Percentiles rank a stretch among this genome's conserved stretches.
phyloP scores from a whole-genome alignment of 2,888 invertebrate species.

The Lochmaea capreae region DNA sequence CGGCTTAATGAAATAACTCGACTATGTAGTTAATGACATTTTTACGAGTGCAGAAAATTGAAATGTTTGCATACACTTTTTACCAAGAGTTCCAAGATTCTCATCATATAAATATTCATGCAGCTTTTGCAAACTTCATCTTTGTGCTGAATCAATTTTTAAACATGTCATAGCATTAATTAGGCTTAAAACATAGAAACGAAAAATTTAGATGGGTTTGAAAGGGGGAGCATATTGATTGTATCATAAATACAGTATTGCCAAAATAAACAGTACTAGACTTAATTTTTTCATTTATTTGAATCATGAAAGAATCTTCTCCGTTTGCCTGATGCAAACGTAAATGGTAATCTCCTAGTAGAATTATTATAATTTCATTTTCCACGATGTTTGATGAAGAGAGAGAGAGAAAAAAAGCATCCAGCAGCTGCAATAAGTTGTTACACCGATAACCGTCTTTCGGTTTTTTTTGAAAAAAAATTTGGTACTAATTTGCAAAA shows the following conservation, averaged over 20 bases:
- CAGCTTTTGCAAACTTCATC: slow-evolving; percentile 14
- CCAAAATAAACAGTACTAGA: no score
- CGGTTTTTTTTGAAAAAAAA: no score
- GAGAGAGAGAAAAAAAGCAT: no score
- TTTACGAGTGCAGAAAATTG: slow-evolving; percentile 20
- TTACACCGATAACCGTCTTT: no score
- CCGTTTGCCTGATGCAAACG: no score
- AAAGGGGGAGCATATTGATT: not conserved
- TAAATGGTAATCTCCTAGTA: no score
- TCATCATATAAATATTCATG: slow-evolving; percentile 24
- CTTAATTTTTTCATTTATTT: no score
- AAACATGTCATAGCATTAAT: slow-evolving; percentile 26
- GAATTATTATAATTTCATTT: no score
- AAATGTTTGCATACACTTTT: slow-evolving; percentile 17
- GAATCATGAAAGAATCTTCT: no score
- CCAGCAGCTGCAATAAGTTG: no score
- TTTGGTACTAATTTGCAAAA: no score
- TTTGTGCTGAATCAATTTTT: slow-evolving; percentile 22
- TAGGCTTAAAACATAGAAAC: not conserved
- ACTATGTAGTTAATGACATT: slow-evolving; percentile 12
- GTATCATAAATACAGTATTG: not conserved
- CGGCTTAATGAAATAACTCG: slow-evolving; percentile 12
- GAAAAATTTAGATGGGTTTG: not conserved
- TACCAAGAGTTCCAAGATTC: not conserved
- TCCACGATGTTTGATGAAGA: no score